A percentile compares a stretch with the other conserved stretches of the same genome.
phyloP scores from a whole-genome alignment of 2,797 vertebrate species.

The Gambelia wislizenii region DNA sequence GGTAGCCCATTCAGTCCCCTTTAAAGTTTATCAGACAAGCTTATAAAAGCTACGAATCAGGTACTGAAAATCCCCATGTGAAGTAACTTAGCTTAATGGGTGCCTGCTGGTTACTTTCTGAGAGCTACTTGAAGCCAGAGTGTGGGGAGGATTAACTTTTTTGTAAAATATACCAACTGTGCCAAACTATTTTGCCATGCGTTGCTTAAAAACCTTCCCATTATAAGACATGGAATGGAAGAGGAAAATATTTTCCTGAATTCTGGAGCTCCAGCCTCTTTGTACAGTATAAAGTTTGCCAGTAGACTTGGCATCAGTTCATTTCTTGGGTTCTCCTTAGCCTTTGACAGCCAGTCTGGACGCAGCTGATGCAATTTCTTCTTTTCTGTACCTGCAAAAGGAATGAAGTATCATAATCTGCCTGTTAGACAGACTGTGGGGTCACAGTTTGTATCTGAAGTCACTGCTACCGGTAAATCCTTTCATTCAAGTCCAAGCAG shows the following conservation, averaged over 20 bases:
- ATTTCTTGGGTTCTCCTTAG: not conserved
- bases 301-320: not conserved
- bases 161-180: not conserved
- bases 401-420: not conserved
- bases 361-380: not conserved
- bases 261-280: not conserved
- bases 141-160: too few species aligned
- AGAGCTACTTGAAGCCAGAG: too few species aligned
- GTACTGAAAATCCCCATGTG: too few species aligned
- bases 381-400: not conserved
- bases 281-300: not conserved
- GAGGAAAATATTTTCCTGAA: not conserved
- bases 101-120: too few species aligned
- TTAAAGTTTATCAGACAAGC: too few species aligned
- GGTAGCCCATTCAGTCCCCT: too few species aligned
- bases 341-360: not conserved
- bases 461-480: slow-evolving; percentile 21
- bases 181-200: not conserved
- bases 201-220: not conserved
- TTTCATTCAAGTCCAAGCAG: slow-evolving; percentile 7
- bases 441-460: not conserved
- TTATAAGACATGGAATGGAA: not conserved
- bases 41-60: too few species aligned
- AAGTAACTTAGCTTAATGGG: too few species aligned
- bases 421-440: not conserved